These are phyloP conservation scores for Adrianichthys oophorus DNA, from an alignment of 2,797 vertebrate genomes.

Conservation along the genomic window DNA sequence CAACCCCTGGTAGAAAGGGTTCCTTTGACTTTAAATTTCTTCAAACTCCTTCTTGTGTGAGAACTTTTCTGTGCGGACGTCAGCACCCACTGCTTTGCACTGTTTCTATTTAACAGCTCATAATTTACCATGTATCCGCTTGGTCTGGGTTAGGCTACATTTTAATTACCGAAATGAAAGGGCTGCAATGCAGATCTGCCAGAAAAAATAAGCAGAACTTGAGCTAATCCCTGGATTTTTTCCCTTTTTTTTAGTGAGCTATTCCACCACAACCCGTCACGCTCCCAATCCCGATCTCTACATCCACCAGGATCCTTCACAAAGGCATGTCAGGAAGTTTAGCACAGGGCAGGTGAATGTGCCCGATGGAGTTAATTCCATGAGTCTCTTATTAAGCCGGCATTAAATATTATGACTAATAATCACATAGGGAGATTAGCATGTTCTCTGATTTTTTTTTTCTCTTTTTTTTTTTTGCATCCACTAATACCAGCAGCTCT, in stretches of 20 bases:
- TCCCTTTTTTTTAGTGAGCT: slow-evolving; percentile 8
- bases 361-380: slow-evolving; percentile 59
- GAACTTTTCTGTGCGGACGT: too few relatives aligned
- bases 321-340: slow-evolving; percentile 42
- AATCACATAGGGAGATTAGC: slow-evolving; percentile 70
- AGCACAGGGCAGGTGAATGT: slow-evolving; percentile 56
- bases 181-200: slow-evolving; percentile 35
- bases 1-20: too few relatives aligned
- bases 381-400: slow-evolving; percentile 63
- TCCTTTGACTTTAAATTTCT: too few relatives aligned
- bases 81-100: slow-evolving; percentile 16
- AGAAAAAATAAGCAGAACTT: slow-evolving; percentile 23
- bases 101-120: slow-evolving; percentile 47
- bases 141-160: slow-evolving; percentile 22
- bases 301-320: slow-evolving; percentile 45
- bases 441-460: slow-evolving; percentile 64
- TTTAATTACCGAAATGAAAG: slow-evolving; percentile 32
- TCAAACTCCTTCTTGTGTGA: too few relatives aligned
- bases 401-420: slow-evolving; percentile 79
- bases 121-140: slow-evolving; percentile 47
- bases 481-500: slow-evolving; percentile 60
- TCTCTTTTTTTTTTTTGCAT: slow-evolving; percentile 15
- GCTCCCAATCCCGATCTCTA: slow-evolving; percentile 38
- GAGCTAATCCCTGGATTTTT: slow-evolving; percentile 49
- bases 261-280: slow-evolving; percentile 32